phyloP scores from a whole-genome alignment of 2,113 vertebrate species.

The Hirundichthys speculiger region DNA sequence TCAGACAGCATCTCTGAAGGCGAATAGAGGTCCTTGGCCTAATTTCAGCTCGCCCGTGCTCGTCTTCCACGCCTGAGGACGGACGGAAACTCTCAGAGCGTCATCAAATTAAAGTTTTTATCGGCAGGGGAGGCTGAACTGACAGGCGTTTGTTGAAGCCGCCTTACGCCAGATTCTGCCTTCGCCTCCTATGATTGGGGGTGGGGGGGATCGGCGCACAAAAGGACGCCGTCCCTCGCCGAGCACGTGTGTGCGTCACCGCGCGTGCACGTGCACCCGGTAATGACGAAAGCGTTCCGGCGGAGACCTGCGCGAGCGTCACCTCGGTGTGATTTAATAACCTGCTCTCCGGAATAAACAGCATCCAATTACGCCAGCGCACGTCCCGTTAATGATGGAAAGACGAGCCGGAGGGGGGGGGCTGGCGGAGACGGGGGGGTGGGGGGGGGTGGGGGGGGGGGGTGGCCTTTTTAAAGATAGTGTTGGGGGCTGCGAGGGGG shows the following conservation, averaged over 20 bases:
- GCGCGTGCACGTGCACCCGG: constrained; percentile 31
- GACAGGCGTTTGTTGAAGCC: constrained; percentile 21
- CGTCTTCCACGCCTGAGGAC: constrained; percentile 27
- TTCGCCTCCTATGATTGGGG: constrained; percentile 29
- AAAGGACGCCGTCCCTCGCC: constrained; percentile 29
- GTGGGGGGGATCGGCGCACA: constrained; percentile 32
- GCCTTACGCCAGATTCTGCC: constrained; percentile 23
- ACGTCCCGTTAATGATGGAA: constrained; percentile 78
- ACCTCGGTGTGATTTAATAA: constrained; percentile 79
- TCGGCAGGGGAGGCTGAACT: constrained; percentile 32
- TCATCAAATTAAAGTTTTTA: constrained; percentile 51
- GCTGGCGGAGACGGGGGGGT: too few species aligned
- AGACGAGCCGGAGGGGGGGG: constrained; percentile 56
- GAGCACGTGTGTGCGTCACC: constrained; percentile 1
- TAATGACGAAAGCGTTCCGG: constrained; percentile 69
- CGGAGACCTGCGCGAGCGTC: constrained; percentile 66
- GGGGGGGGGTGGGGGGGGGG: constrained; percentile 57
- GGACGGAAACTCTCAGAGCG: constrained; percentile 17
- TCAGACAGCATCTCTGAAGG: constrained; percentile 19
- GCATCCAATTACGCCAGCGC: constrained; percentile 77
- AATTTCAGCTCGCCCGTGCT: constrained; percentile 26
- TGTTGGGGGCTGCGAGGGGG: constrained; percentile 52
- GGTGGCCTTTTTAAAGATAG: constrained; percentile 79
- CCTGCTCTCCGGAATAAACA: constrained; percentile 79
- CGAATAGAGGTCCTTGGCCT: constrained; percentile 40